Percentiles rank a stretch among this genome's conserved stretches.
phyloP scores from a whole-genome alignment of 53 echinoderm and acorn worm genomes.

The Crossaster papposus region DNA sequence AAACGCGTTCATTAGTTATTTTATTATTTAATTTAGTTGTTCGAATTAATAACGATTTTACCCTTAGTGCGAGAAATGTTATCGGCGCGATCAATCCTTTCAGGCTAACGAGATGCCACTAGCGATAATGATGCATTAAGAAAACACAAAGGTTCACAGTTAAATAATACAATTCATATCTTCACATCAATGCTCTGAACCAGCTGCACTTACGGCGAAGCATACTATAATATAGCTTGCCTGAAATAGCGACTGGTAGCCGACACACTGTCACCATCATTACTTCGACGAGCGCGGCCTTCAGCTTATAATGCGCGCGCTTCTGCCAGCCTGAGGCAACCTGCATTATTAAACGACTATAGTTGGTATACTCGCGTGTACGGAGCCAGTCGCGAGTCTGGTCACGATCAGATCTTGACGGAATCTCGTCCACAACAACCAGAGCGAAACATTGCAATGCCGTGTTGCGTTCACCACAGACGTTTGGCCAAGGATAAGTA shows the following conservation, averaged over 20 bases:
- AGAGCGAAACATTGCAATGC: neutral
- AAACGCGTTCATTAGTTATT: no score
- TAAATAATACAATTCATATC: neutral
- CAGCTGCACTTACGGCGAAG: neutral
- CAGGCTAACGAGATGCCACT: neutral
- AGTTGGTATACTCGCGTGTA: neutral
- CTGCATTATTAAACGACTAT: neutral
- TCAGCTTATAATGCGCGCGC: neutral
- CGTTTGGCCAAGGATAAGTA: neutral
- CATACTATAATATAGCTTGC: neutral
- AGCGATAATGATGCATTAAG: conserved; percentile 6
- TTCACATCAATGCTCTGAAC: neutral
- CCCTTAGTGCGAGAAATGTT: neutral
- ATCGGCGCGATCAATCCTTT: neutral
- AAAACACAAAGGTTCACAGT: neutral
- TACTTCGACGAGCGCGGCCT: neutral
- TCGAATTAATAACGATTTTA: neutral
- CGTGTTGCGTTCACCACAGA: neutral
- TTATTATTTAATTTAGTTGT: neutral
- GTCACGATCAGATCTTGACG: conserved; percentile 11
- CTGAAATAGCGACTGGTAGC: no score
- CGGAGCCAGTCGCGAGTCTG: neutral
- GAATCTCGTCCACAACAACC: neutral
- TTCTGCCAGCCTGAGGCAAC: neutral
- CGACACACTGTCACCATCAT: neutral